Percentiles rank a stretch among this genome's conserved stretches.
Evolutionary conservation across 2,797 vertebrate species (phyloP).

Genomic region (Intellagama lesueurii): DNA sequence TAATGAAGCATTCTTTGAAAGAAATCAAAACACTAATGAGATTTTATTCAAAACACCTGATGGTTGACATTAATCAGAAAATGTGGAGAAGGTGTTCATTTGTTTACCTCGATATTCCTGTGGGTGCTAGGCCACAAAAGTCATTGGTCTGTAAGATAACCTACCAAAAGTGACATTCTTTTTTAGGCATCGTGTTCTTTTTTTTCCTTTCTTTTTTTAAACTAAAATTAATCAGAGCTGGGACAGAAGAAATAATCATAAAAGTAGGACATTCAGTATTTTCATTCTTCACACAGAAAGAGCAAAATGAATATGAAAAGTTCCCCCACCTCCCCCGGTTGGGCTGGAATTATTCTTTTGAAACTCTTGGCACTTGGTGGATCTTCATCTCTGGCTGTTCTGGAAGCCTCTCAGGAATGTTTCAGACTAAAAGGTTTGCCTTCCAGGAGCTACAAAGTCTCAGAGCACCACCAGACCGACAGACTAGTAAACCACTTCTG

Average conservation of each 20-base stretch:
- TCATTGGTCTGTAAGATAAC: constrained; percentile 21
- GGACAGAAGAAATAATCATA: constrained; percentile 20
- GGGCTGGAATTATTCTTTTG: background rate
- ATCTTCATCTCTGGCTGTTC: background rate
- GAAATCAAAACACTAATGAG: constrained; percentile 60
- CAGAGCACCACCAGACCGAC: too few species aligned
- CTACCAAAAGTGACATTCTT: background rate
- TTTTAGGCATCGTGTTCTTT: constrained; percentile 20
- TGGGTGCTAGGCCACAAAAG: constrained; percentile 27
- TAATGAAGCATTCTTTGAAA: constrained; percentile 63
- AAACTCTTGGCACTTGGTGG: background rate
- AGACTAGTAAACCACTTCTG: too few species aligned
- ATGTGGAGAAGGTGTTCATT: constrained; percentile 43
- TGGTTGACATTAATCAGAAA: constrained; percentile 50
- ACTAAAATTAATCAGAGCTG: background rate
- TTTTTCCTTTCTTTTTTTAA: background rate
- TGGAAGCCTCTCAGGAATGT: background rate
- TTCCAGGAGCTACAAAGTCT: too few species aligned
- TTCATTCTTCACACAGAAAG: background rate
- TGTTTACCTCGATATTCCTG: constrained; percentile 46
- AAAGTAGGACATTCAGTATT: background rate
- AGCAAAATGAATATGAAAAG: background rate
- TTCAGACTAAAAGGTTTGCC: background rate
- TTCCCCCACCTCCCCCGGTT: background rate
- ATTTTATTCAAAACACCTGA: constrained; percentile 53